A percentile compares a stretch with the other conserved stretches of the same genome.
These are phyloP conservation scores for Hycleus phaleratus DNA, from an alignment of 1,140 invertebrate genomes.

Conservation along the genomic window DNA sequence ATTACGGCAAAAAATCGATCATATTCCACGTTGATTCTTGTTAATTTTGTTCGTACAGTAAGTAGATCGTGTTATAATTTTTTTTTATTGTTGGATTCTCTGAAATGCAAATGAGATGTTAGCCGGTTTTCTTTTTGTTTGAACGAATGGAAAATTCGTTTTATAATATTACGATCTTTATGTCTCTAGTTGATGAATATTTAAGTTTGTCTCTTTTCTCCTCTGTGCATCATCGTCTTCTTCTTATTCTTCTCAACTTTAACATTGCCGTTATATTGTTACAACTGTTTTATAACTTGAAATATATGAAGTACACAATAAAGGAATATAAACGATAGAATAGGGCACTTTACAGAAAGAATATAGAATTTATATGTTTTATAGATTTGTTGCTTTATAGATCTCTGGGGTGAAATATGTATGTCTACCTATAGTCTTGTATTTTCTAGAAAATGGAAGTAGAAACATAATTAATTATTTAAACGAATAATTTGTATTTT, in stretches of 20 bases:
- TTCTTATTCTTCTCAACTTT: conserved; percentile 17
- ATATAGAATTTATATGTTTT: conserved; percentile 25
- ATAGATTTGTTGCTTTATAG: conserved; percentile 10
- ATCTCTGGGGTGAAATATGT: background rate
- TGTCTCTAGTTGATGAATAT: conserved; percentile 40
- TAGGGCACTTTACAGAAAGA: conserved; percentile 33
- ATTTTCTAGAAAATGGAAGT: too few relatives aligned
- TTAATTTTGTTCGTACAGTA: too few relatives aligned
- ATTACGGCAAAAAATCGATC: too few relatives aligned
- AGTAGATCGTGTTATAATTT: too few relatives aligned
- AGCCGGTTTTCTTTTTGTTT: conserved; percentile 25
- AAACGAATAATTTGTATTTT: too few relatives aligned
- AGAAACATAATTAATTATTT: too few relatives aligned
- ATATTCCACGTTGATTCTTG: too few relatives aligned
- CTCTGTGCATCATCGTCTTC: conserved; percentile 27
- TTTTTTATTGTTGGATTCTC: background rate
- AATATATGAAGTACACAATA: background rate
- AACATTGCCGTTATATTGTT: conserved; percentile 12
- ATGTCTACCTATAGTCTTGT: too few relatives aligned
- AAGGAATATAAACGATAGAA: background rate
- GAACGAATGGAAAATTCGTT: conserved; percentile 39
- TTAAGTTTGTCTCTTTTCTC: conserved; percentile 36
- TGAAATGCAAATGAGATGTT: conserved; percentile 24
- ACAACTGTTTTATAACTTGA: conserved; percentile 11
- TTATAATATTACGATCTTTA: conserved; percentile 40